Evolutionary conservation across 2,113 vertebrate genomes (phyloP).

Genomic region (Piaya cayana): DNA sequence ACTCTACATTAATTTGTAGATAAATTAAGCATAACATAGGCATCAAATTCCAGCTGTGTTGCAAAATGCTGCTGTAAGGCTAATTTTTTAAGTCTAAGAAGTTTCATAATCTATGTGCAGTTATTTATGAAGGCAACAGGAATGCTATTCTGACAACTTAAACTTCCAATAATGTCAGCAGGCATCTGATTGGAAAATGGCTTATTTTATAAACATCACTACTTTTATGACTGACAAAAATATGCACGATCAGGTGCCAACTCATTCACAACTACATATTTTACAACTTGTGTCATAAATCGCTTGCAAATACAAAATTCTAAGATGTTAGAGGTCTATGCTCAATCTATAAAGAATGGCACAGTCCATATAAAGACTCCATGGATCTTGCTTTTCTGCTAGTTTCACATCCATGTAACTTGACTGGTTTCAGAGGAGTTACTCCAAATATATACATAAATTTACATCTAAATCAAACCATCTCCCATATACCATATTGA

Average conservation of each 20-base stretch:
- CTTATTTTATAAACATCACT: conserved; percentile 57
- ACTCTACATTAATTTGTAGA: conserved; percentile 20
- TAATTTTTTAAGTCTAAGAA: conserved; percentile 52
- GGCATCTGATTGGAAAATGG: conserved; percentile 54
- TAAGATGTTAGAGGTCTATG: not conserved
- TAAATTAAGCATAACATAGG: conserved; percentile 50
- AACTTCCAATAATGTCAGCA: conserved; percentile 60
- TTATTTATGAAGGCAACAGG: conserved; percentile 49
- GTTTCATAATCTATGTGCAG: conserved; percentile 44
- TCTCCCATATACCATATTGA: not conserved
- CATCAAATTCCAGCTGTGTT: conserved; percentile 49
- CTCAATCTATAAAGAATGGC: not conserved
- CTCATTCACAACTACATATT: conserved; percentile 30
- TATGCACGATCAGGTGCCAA: conserved; percentile 22
- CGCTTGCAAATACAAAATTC: not conserved
- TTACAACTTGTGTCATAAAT: not conserved
- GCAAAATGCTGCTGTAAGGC: conserved; percentile 46
- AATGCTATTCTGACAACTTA: conserved; percentile 46
- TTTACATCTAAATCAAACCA: not conserved
- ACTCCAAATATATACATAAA: not conserved
- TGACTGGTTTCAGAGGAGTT: not conserved
- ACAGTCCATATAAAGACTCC: not conserved
- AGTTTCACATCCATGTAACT: not conserved
- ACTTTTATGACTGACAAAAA: conserved; percentile 49
- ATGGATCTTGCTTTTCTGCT: not conserved